Conservation (phyloP, 2,888 invertebrate genomes). For the Cheilosia pagana region DNA sequence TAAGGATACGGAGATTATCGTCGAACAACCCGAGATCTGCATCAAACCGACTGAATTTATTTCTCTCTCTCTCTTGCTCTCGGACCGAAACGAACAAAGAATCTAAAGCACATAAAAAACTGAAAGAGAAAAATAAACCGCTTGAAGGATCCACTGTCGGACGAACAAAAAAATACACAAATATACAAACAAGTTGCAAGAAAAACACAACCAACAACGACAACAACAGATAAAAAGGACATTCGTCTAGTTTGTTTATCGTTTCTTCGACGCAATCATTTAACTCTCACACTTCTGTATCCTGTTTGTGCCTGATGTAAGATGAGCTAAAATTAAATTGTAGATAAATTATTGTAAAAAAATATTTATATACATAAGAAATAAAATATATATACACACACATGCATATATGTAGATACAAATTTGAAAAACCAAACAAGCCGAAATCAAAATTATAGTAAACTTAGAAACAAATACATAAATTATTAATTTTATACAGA, state of each 20-base stretch:
- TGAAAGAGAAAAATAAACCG: background rate
- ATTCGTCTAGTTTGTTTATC: constrained; percentile 42
- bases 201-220: background rate
- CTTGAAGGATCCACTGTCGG: constrained; percentile 31
- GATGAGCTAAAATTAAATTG: constrained; percentile 71
- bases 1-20: constrained; percentile 54
- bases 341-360: constrained; percentile 65
- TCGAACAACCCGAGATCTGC: constrained; percentile 48
- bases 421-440: constrained; percentile 20
- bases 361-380: constrained; percentile 57
- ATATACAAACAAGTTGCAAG: constrained; percentile 52
- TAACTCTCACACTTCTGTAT: constrained; percentile 62
- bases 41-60: constrained; percentile 33
- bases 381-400: constrained; percentile 63
- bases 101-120: constrained; percentile 9
- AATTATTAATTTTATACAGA: constrained; percentile 46
- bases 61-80: no score
- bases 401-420: constrained; percentile 64
- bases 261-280: constrained; percentile 57
- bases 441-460: constrained; percentile 48
- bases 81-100: constrained; percentile 9
- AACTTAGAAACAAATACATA: constrained; percentile 23
- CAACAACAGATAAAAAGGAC: constrained; percentile 44
- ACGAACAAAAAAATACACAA: constrained; percentile 18
- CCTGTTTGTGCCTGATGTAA: constrained; percentile 74